Conservation (phyloP, 2,113 vertebrate species). For the Danionella cerebrum region DNA sequence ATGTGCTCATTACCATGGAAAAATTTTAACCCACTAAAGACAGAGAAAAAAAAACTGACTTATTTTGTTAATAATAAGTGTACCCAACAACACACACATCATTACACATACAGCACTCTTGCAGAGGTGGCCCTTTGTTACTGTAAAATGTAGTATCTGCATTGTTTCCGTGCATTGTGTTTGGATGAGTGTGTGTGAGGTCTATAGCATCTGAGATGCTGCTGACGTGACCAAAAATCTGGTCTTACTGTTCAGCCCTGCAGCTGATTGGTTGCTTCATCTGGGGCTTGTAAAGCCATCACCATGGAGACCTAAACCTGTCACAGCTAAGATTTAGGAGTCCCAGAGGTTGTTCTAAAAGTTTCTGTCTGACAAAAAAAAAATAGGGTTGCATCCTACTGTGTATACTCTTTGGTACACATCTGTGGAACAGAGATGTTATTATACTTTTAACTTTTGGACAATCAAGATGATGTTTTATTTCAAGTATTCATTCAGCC, state of each 20-base stretch:
- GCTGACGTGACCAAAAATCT: neutral
- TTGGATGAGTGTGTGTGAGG: constrained; percentile 18
- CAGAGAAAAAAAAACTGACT: neutral
- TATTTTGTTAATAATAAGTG: no score
- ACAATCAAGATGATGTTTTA: no score
- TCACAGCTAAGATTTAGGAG: constrained; percentile 4
- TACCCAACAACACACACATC: neutral
- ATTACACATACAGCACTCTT: neutral
- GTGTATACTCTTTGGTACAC: no score
- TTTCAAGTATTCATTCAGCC: no score
- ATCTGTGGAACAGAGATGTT: no score
- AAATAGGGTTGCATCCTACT: constrained; percentile 4
- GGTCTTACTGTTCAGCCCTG: neutral
- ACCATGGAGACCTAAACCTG: constrained; percentile 7
- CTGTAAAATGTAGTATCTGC: neutral
- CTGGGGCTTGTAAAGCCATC: constrained; percentile 5
- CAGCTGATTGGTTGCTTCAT: neutral
- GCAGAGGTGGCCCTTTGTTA: neutral
- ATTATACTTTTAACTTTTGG: no score
- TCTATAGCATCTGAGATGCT: neutral
- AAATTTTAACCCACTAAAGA: constrained; percentile 17
- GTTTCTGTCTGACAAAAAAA: neutral
- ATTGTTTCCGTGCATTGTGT: neutral
- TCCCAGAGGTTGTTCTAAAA: constrained; percentile 11
- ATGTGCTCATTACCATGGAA: constrained; percentile 26